Percentiles rank a stretch among this genome's conserved stretches.
These are phyloP conservation scores for Pseudopipra pipra DNA, from an alignment of 2,113 vertebrate genomes.

Conservation along the genomic window DNA sequence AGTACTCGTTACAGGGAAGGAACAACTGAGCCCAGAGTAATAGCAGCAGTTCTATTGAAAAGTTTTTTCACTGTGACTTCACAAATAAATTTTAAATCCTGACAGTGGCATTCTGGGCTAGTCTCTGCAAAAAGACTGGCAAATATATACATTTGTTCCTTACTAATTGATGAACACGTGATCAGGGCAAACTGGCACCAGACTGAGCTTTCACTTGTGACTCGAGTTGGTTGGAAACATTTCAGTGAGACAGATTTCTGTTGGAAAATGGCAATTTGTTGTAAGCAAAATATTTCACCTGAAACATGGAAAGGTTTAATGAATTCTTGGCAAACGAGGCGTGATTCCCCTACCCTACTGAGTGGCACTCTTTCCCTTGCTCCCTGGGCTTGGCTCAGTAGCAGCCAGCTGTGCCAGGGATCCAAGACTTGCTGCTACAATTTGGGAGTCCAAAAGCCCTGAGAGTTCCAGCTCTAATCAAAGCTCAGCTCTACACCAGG, in stretches of 20 bases:
- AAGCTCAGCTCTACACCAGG: not conserved
- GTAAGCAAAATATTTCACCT: constrained; percentile 51
- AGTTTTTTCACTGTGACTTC: not conserved
- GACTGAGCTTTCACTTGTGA: constrained; percentile 26
- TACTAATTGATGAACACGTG: constrained; percentile 46
- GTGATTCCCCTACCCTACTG: not conserved
- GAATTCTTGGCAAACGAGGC: constrained; percentile 9
- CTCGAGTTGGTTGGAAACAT: constrained; percentile 11
- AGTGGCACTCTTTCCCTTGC: not conserved
- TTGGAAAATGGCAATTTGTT: constrained; percentile 32
- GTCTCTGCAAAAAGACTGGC: constrained; percentile 10
- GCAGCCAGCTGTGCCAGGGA: not conserved
- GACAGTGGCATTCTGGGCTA: not conserved
- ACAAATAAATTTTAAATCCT: constrained; percentile 25
- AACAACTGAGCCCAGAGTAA: not conserved
- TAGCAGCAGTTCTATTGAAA: not conserved
- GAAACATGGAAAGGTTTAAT: not conserved
- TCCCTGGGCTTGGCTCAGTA: not conserved
- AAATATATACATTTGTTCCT: constrained; percentile 39
- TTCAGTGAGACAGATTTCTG: constrained; percentile 46
- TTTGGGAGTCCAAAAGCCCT: not conserved
- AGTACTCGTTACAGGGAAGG: constrained; percentile 30
- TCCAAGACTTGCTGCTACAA: not conserved
- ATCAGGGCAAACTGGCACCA: constrained; percentile 35
- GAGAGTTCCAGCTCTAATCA: not conserved